phyloP scores from a whole-genome alignment of 2,797 vertebrate species.

The Salmo trutta region DNA sequence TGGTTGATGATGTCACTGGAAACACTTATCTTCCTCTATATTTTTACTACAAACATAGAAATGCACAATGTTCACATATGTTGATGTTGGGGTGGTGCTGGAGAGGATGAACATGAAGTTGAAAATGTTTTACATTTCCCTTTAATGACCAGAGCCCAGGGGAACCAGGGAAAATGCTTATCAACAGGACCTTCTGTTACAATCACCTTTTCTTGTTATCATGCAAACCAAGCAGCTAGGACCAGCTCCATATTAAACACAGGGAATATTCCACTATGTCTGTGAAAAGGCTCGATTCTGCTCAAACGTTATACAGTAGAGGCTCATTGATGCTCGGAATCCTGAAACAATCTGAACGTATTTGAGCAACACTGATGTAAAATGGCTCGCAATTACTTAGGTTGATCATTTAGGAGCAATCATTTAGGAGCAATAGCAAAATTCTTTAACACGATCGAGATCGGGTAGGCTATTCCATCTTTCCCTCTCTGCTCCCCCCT shows the following conservation, averaged over 20 bases:
- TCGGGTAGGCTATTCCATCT: conserved; percentile 5
- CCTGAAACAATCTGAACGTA: neutral
- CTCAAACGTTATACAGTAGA: no score
- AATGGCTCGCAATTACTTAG: neutral
- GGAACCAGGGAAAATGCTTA: conserved; percentile 73
- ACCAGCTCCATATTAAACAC: conserved; percentile 62
- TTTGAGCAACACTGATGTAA: neutral
- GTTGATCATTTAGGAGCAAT: neutral
- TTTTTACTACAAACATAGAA: no score
- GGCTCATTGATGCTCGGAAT: neutral
- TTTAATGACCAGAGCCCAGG: conserved; percentile 57
- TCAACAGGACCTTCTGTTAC: conserved; percentile 69
- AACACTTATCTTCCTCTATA: no score
- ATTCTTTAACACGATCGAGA: conserved; percentile 20
- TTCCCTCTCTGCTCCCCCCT: conserved; percentile 63
- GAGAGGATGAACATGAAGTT: no score
- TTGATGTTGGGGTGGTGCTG: no score
- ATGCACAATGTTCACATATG: no score
- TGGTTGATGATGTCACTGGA: no score
- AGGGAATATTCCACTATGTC: conserved; percentile 40
- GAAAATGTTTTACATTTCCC: no score
- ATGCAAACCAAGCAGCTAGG: conserved; percentile 71
- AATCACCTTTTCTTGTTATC: conserved; percentile 72
- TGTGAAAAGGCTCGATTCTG: conserved; percentile 3
- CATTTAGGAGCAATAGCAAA: neutral